Conservation (phyloP, 2,797 vertebrate genomes). For the Hapalemur alaotrensis region DNA sequence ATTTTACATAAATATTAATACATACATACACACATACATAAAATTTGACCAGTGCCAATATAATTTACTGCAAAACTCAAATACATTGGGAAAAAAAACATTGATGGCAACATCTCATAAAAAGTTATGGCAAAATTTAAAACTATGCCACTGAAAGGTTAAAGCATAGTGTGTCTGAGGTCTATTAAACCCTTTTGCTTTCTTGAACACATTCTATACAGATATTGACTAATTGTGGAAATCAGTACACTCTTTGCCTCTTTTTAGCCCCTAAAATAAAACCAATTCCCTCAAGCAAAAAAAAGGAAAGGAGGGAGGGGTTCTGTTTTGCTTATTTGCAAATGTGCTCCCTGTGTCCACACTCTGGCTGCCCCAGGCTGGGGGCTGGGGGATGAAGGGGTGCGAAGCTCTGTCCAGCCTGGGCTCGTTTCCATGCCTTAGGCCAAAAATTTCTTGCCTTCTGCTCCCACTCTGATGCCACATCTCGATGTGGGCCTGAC, state of each 20-base stretch:
- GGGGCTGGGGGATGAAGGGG: not conserved
- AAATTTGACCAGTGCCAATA: not conserved
- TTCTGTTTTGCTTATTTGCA: not conserved
- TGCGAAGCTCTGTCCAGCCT: not conserved
- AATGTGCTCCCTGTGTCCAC: not conserved
- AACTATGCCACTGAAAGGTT: not conserved
- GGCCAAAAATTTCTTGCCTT: not conserved
- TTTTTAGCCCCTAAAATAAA: not conserved
- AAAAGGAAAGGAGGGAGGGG: not conserved
- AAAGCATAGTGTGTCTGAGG: not conserved
- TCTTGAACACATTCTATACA: not conserved
- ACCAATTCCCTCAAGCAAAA: not conserved
- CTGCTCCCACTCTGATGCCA: rapidly evolving
- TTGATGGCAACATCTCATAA: not conserved
- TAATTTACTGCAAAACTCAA: not conserved
- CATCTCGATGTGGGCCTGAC: not conserved
- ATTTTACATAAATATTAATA: not conserved
- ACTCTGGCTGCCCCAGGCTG: not conserved
- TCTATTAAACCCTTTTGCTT: not conserved
- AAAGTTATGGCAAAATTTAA: not conserved
- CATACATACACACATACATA: not conserved
- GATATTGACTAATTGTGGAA: not conserved
- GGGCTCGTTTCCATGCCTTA: not conserved
- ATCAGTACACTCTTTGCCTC: not conserved
- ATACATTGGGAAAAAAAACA: constrained; percentile 9